Base-by-base conservation (phyloP, 2,113 vertebrate species). In the Dasyornis broadbenti region DNA sequence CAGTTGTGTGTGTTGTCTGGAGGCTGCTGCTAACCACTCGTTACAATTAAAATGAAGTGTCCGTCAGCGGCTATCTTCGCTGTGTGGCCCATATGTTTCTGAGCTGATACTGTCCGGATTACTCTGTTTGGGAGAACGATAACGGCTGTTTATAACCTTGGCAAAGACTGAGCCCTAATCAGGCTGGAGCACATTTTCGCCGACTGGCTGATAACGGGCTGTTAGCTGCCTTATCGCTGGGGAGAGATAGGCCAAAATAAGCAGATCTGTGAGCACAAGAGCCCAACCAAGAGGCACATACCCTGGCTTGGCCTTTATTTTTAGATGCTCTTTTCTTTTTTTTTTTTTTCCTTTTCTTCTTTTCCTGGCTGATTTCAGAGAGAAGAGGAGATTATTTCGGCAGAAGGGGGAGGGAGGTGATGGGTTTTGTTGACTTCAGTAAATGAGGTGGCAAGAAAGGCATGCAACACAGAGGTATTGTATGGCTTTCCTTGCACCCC, bases 91-190 rank as follows among this genome's bases (percentile, higher is more conserved):
- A 99, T 99, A 99, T 99, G 99, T 99, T 99, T 99, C 98, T 98
- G 98, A 98, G 98, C 99, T 99, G 99, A 99, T 99, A 99, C 98
- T 98, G 98, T 98, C 98, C 98, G 98, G 98, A 99, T 99, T 99
- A 99, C 98, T 99, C 98, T 99, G 99, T 99, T 99, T 98, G 98
- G 98, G 98, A 97, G 97, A 98, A 97, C 97, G 99, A 99, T 99
- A 99, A 99, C 98, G 98, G 99, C 98, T 99, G 99, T 99, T 99
- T 99, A 99, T 99, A 99, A 99, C 99, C 99, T 99, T 99, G 99
- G 98, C 99, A 98, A 98, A 98, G 98, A 98, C 99, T 98, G 98
- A 98, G 98, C 98, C 98, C 98, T 99, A 99, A 99, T 99, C 99
- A 99, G 99, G 98, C 98, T 98, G 98, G 96, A 99, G 98, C 99